These are phyloP conservation scores for Sapajus apella DNA, from an alignment of 2,113 vertebrate genomes.

Conservation along the genomic window DNA sequence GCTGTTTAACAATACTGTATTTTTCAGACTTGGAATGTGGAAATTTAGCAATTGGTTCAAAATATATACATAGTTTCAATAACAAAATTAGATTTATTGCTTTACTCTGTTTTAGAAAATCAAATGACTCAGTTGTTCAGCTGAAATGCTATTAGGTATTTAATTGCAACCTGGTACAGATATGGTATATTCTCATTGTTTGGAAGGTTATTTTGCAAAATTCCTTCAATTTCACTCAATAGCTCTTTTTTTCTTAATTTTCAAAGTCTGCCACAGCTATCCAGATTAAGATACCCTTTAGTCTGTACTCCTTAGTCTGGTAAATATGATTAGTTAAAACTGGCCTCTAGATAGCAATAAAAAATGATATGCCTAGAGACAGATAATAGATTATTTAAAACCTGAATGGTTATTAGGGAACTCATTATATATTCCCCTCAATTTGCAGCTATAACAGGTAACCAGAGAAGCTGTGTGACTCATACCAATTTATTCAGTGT, in stretches of 20 bases:
- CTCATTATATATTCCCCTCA: not conserved
- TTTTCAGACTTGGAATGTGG: not conserved
- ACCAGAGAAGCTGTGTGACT: not conserved
- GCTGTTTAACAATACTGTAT: not conserved
- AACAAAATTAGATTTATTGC: not conserved
- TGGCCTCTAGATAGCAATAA: not conserved
- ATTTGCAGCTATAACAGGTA: not conserved
- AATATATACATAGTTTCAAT: not conserved
- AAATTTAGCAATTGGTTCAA: not conserved
- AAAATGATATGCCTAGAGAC: not conserved
- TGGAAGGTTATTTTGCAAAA: slow-evolving; percentile 23
- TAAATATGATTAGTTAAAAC: slow-evolving; percentile 6
- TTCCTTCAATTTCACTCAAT: slow-evolving; percentile 16
- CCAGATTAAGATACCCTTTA: slow-evolving; percentile 28
- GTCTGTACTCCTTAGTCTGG: not conserved
- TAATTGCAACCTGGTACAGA: not conserved
- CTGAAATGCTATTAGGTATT: slow-evolving; percentile 10
- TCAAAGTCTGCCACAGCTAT: not conserved
- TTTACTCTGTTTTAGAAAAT: slow-evolving; percentile 51
- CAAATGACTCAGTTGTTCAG: slow-evolving; percentile 20
- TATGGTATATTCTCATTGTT: not conserved
- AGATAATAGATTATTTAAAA: not conserved
- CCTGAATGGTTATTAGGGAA: not conserved
- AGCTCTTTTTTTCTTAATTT: not conserved
- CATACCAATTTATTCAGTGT: not conserved